Base-by-base conservation (phyloP, 2,888 invertebrate genomes). In the Glaucopsyche alexis region DNA sequence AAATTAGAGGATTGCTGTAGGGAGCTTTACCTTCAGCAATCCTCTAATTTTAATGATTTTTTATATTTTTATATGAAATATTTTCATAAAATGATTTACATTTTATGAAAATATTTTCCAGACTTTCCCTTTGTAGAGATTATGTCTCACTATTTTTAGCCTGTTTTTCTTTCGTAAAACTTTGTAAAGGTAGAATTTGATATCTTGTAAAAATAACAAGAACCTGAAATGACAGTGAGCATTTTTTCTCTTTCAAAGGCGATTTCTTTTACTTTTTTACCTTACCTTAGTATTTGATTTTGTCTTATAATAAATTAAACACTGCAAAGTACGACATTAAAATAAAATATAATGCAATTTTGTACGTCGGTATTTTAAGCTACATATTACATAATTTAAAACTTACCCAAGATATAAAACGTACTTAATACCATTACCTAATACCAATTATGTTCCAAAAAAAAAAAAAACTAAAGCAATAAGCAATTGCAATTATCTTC, bases 191-290 rank as follows among this genome's bases (percentile, higher is more conserved):
- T 13, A 45, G 67, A 45, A 67, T 16, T 45, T 67, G 67, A 67
- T 67, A 67, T 42, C 45, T 67, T 67, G 7, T 67, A 45, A 67
- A 67, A 67, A 67, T 67, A 67, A 67, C 45, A 67, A 67, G 42
- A 19, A 16, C 11, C 67, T 67, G 45, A 45, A 42, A 67, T 45
- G 67, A 45, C 16, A 66, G 42, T 45, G 67, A 11, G 7, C 16
- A 67, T 45, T 67, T 67, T 66, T 67, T 67, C 38, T 66, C 42
- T 7, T 16, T 67, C 67, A 45, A 16, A 67, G 67, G 42, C 42
- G n/a, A 14, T 67, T 42, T 45, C 19, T 67, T 19, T 67, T 67
- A 13, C 40, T 45, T 45, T 45, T 16, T 42, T 55, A 3, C 16
- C 16, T 42, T 45, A 45, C 13, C 11, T 67, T 66, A 42, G 13